Base-by-base conservation (phyloP, 2,113 vertebrate species). In the Dinomys branickii region DNA sequence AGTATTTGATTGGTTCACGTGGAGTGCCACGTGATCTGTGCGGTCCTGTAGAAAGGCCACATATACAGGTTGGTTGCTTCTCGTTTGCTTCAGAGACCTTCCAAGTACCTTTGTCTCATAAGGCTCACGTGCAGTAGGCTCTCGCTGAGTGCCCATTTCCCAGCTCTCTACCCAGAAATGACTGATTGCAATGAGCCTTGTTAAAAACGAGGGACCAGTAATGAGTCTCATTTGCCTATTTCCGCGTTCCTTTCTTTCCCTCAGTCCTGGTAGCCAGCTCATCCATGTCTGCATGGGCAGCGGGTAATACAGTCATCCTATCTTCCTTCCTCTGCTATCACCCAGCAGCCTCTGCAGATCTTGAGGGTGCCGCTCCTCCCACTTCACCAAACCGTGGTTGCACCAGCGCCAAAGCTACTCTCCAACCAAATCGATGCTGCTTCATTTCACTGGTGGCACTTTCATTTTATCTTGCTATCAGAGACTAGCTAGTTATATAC, bases 361-460 rank as follows among this genome's bases (percentile, higher is more conserved):
- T 19, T 26, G 28, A 47, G 5, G 5, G 3, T 13, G 14, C 11
- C 19, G 0, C 44, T 56, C 38, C 26, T 84, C 38, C 16, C 8
- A 11, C 50, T 69, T 44, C 17, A 22, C 17, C 24, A 81, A 85
- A 30, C 35, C 24, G 14, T 30, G 35, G 16, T 54, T 12, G 30
- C 35, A 41, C 3, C 8, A n/a, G 33, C 28, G 13, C 16, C 1
- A 16, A 8, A 2, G 1, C 22, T 52, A 24, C 22, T 84, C n/a
- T n/a, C 4, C 2, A 3, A 1, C 52, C 11, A n/a, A 33, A 13
- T 35, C 24, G 16, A 5, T 59, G 8, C 5, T 71, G 10, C 1
- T 47, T 11, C 54, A 11, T n/a, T 30, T 20, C 30, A 10, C 4
- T 44, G 28, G 19, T 17, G 17, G 28, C 24, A 1, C 41, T 16